phyloP scores from a whole-genome alignment of 2,797 vertebrate genomes.

The Rhinogobio ventralis region DNA sequence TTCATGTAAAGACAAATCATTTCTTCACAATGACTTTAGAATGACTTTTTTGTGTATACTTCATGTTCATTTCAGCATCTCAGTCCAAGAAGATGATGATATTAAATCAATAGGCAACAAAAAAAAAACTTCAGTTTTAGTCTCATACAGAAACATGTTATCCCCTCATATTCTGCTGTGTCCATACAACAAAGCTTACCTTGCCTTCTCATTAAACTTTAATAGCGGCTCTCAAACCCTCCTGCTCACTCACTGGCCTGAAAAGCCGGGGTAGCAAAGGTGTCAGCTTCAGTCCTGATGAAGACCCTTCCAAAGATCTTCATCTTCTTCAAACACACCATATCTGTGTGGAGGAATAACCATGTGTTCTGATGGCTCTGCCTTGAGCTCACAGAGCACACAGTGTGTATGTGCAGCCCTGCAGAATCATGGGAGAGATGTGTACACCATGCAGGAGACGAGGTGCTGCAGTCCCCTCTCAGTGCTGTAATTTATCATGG shows the following conservation, averaged over 20 bases:
- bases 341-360: conserved; percentile 34
- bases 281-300: conserved; percentile 37
- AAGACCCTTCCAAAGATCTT: conserved; percentile 37
- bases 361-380: conserved; percentile 16
- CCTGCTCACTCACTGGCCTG: conserved; percentile 29
- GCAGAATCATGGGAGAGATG: conserved; percentile 51
- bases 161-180: conserved; percentile 38
- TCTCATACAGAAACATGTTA: conserved; percentile 38
- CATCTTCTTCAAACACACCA: conserved; percentile 34
- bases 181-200: conserved; percentile 54
- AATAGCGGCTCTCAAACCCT: conserved; percentile 36
- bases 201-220: conserved; percentile 54
- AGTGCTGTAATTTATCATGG: conserved; percentile 64
- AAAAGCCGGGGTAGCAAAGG: conserved; percentile 39
- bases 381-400: conserved; percentile 25
- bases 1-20: conserved; percentile 36
- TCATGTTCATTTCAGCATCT: conserved; percentile 33
- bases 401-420: conserved; percentile 1
- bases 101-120: conserved; percentile 40
- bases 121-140: conserved; percentile 18
- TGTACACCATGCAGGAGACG: conserved; percentile 38
- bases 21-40: conserved; percentile 26
- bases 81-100: conserved; percentile 3
- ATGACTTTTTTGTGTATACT: conserved; percentile 26
- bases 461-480: conserved; percentile 42